Evolutionary conservation across 2,888 invertebrate species (phyloP).

Genomic region (Drosophila flavopinicola): DNA sequence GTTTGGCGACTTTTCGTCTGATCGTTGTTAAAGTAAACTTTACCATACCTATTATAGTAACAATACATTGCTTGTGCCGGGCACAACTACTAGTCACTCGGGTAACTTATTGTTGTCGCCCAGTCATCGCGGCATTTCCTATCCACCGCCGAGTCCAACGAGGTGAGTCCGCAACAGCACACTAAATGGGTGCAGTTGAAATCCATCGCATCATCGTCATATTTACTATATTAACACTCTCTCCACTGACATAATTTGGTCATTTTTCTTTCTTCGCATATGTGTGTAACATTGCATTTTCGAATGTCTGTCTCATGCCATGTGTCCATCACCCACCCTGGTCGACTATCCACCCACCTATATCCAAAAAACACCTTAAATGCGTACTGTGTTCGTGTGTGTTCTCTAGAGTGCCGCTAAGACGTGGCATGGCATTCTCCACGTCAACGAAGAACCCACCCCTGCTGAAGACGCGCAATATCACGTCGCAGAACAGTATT

Average conservation of each 20-base stretch:
- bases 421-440: conserved; percentile 89
- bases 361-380: conserved; percentile 30
- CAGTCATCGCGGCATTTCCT: conserved; percentile 90
- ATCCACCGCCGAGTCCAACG: conserved; percentile 92
- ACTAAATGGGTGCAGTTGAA: conserved; percentile 8
- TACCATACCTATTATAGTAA: conserved; percentile 85
- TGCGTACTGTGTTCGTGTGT: conserved; percentile 55
- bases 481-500: conserved; percentile 86
- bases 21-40: conserved; percentile 80
- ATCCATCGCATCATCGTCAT: conserved; percentile 15
- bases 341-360: conserved; percentile 11
- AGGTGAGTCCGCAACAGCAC: conserved; percentile 78
- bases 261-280: conserved; percentile 22
- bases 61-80: conserved; percentile 86
- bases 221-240: conserved; percentile 9
- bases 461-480: conserved; percentile 91
- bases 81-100: conserved; percentile 84
- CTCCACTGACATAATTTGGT: conserved; percentile 2
- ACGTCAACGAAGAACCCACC: conserved; percentile 92
- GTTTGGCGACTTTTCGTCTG: conserved; percentile 30
- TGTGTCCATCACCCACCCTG: conserved; percentile 18
- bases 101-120: conserved; percentile 85
- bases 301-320: conserved; percentile 30
- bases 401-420: conserved; percentile 87
- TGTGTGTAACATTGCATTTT: conserved; percentile 25